phyloP scores from a whole-genome alignment of 2,113 vertebrate genomes.

The Panthera leo region DNA sequence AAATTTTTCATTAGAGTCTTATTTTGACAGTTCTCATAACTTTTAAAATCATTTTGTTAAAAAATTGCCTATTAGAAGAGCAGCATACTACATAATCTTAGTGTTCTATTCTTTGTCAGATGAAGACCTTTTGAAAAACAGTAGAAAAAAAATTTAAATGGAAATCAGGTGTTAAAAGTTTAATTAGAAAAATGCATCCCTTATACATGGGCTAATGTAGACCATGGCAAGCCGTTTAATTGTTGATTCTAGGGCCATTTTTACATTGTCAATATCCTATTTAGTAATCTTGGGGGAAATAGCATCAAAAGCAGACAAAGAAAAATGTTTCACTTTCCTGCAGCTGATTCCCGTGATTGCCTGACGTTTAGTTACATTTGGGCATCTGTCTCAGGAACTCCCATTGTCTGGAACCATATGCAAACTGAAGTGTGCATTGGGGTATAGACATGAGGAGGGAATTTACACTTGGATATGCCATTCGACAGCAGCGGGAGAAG shows the following conservation, averaged over 20 bases:
- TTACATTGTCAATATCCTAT: constrained; percentile 72
- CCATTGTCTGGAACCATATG: constrained; percentile 74
- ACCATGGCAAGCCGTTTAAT: constrained; percentile 4
- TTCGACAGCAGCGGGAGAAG: constrained; percentile 68
- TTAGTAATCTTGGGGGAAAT: constrained; percentile 63
- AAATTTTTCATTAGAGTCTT: constrained; percentile 45
- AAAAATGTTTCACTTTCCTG: constrained; percentile 69
- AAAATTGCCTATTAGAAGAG: constrained; percentile 14
- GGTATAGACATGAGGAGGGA: constrained; percentile 74
- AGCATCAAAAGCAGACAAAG: constrained; percentile 74
- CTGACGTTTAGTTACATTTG: constrained; percentile 80
- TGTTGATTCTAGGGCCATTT: constrained; percentile 70
- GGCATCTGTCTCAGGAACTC: constrained; percentile 78
- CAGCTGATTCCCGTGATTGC: constrained; percentile 74
- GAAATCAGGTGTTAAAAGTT: constrained; percentile 64
- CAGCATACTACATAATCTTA: background rate
- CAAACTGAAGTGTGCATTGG: constrained; percentile 75
- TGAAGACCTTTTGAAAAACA: constrained; percentile 50
- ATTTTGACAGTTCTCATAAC: constrained; percentile 52
- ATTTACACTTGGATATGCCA: constrained; percentile 77
- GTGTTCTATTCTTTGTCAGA: constrained; percentile 43
- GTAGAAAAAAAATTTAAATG: constrained; percentile 62
- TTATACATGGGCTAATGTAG: background rate
- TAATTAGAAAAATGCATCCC: constrained; percentile 39
- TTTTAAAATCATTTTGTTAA: constrained; percentile 50